A percentile compares a stretch with the other conserved stretches of the same genome.
These are phyloP conservation scores for Agrochola litura DNA, from an alignment of 2,888 invertebrate species.

Conservation along the genomic window DNA sequence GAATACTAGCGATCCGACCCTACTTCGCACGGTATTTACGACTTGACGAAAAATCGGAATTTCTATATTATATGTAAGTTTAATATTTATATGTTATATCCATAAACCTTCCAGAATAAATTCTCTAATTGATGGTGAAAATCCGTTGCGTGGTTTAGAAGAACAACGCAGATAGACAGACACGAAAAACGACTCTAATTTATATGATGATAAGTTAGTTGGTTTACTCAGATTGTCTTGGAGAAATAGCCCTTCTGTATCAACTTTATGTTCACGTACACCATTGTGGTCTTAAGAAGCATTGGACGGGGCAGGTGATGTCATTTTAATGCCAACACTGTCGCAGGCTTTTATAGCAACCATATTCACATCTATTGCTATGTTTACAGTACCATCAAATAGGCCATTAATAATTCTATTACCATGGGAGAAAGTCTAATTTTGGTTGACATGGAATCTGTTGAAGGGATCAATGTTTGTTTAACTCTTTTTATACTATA, in stretches of 20 bases:
- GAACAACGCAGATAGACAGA: no score
- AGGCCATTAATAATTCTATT: constrained; percentile 45
- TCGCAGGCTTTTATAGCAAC: constrained; percentile 62
- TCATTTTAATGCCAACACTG: constrained; percentile 70
- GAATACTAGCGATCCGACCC: neutral
- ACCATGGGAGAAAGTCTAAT: constrained; percentile 32
- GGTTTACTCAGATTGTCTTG: neutral
- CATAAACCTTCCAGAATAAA: no score
- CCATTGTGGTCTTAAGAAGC: constrained; percentile 53
- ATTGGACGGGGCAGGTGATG: constrained; percentile 63
- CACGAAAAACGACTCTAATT: no score
- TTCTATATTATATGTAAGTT: no score
- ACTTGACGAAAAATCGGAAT: neutral
- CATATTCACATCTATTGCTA: constrained; percentile 49
- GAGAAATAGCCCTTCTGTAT: constrained; percentile 34
- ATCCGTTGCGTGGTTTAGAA: no score
- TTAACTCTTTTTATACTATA: constrained; percentile 46
- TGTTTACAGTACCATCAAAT: constrained; percentile 47
- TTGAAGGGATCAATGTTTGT: constrained; percentile 41
- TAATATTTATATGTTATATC: no score
- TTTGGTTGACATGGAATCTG: constrained; percentile 17
- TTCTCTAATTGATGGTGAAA: no score
- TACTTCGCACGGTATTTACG: neutral
- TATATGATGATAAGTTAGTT: neutral
- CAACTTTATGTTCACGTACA: constrained; percentile 6